These are phyloP conservation scores for Psittacula derbiana DNA, from an alignment of 2,797 vertebrate genomes.

Conservation along the genomic window DNA sequence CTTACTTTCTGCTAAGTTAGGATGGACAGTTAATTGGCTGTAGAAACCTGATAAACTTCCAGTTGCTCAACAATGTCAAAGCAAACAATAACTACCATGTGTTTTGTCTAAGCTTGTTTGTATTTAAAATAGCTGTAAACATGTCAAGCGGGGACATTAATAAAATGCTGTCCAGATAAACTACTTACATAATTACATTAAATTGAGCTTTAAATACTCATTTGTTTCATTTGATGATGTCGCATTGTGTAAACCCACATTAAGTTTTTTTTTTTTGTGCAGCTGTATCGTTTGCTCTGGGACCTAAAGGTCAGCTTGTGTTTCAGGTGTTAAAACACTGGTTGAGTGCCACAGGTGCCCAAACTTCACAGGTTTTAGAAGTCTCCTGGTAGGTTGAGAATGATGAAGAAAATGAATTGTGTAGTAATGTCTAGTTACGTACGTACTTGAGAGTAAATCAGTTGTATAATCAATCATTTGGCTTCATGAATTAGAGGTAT, in stretches of 20 bases:
- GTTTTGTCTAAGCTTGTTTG: slow-evolving; percentile 56
- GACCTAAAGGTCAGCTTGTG: background rate
- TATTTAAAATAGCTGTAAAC: slow-evolving; percentile 62
- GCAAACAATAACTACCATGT: slow-evolving; percentile 52
- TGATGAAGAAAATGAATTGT: background rate
- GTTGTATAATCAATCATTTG: background rate
- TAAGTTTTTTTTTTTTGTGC: background rate
- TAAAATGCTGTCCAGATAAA: slow-evolving; percentile 17
- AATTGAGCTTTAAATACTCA: background rate
- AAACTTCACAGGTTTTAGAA: background rate
- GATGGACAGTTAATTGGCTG: slow-evolving; percentile 45
- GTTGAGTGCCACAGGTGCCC: background rate
- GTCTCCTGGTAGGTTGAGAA: background rate
- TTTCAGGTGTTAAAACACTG: background rate
- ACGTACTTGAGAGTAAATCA: background rate
- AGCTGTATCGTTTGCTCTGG: background rate
- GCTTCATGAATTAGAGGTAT: background rate
- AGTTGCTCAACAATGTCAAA: slow-evolving; percentile 70
- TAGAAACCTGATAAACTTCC: slow-evolving; percentile 61
- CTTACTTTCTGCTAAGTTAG: slow-evolving; percentile 21
- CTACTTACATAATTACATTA: background rate
- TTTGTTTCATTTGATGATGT: background rate
- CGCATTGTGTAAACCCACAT: background rate
- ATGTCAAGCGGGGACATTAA: slow-evolving; percentile 32
- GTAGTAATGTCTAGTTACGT: background rate